Percentiles rank a stretch among this genome's conserved stretches.
These are phyloP conservation scores for Sebastes diploproa DNA, from an alignment of 2,797 vertebrate species.

Conservation along the genomic window DNA sequence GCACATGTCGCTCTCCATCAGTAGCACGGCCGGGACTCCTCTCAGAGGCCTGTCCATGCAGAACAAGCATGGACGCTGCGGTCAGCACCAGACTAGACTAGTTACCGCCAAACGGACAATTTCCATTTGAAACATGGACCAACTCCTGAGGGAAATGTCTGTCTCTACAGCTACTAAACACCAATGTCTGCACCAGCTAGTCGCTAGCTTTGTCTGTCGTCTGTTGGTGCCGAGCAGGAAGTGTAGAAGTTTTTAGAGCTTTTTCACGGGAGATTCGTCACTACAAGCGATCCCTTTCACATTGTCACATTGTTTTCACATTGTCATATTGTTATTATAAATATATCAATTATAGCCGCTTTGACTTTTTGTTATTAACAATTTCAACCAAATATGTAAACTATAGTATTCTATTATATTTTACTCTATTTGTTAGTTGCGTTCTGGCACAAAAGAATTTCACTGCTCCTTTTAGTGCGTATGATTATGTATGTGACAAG, in stretches of 20 bases:
- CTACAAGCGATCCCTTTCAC: too few species aligned
- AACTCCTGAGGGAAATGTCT: not conserved
- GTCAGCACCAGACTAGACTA: not conserved
- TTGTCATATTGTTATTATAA: not conserved
- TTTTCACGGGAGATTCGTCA: not conserved
- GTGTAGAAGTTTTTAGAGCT: not conserved
- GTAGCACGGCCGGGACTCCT: slow-evolving; percentile 32
- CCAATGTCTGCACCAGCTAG: not conserved
- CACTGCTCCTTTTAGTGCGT: too few species aligned
- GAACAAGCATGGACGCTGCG: not conserved
- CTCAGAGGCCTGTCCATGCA: slow-evolving; percentile 20
- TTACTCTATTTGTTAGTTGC: too few species aligned
- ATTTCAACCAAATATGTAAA: not conserved
- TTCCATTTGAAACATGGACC: not conserved
- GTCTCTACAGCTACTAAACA: not conserved
- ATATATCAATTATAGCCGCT: not conserved
- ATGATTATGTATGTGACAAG: not conserved
- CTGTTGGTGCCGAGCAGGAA: not conserved
- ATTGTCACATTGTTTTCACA: not conserved
- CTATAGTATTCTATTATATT: not conserved
- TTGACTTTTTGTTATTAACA: not conserved
- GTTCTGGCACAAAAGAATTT: not conserved
- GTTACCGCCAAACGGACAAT: not conserved
- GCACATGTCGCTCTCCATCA: slow-evolving; percentile 70
- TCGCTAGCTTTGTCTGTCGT: not conserved